A percentile compares a stretch with the other conserved stretches of the same genome.
These are phyloP conservation scores for Eutolmus rufibarbis DNA, from an alignment of 2,888 invertebrate genomes.

Conservation along the genomic window DNA sequence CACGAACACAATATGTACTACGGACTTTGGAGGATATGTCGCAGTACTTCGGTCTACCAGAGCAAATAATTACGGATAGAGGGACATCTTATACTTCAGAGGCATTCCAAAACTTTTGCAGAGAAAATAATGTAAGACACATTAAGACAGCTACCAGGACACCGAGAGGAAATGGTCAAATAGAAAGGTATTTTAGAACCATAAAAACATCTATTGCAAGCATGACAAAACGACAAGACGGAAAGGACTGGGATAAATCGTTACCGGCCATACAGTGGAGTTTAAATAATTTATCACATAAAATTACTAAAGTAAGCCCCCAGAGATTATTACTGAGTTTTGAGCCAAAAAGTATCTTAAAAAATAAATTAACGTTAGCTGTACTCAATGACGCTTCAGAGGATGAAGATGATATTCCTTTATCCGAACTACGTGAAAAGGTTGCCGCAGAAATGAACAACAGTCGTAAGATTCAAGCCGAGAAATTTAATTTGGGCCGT, in stretches of 20 bases:
- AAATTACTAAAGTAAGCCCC: neutral
- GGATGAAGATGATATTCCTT: neutral
- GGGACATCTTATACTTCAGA: neutral
- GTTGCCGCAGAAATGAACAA: neutral
- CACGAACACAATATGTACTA: too few species aligned
- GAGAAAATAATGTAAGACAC: too few species aligned
- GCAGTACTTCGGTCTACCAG: too few species aligned
- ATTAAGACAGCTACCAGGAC: neutral
- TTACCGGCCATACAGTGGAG: constrained; percentile 32
- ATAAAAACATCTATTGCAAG: neutral
- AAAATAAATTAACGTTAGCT: neutral
- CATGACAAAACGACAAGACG: neutral
- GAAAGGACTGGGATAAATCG: neutral
- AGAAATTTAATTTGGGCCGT: neutral
- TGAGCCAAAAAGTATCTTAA: neutral
- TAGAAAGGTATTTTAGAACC: constrained; percentile 1
- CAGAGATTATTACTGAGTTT: neutral
- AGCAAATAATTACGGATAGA: too few species aligned
- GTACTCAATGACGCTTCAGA: neutral
- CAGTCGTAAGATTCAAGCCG: neutral
- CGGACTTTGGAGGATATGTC: too few species aligned
- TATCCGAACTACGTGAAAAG: neutral
- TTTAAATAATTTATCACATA: neutral
- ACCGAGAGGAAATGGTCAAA: neutral
- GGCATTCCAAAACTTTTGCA: neutral